Percentiles rank a stretch among this genome's conserved stretches.
phyloP scores from a whole-genome alignment of 2,113 vertebrate genomes.

The Cyrtonyx montezumae region DNA sequence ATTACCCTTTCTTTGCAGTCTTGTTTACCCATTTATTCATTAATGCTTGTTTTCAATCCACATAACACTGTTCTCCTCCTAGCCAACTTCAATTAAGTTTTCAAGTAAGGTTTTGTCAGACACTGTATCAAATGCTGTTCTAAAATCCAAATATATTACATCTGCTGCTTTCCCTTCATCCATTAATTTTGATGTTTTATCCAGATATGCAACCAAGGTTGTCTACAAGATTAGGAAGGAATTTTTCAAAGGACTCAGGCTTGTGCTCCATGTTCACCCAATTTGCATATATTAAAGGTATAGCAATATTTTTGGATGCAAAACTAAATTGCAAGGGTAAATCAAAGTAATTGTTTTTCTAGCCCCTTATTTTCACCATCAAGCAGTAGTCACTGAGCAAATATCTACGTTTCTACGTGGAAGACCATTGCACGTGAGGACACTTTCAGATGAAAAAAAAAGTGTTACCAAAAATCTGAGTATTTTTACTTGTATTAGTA shows the following conservation, averaged over 20 bases:
- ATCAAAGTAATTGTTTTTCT: conserved; percentile 2
- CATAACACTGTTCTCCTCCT: background rate
- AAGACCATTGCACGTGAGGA: background rate
- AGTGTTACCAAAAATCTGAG: background rate
- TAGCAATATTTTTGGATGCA: background rate
- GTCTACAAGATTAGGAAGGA: background rate
- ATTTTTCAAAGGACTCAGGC: conserved; percentile 16
- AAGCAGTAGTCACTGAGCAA: background rate
- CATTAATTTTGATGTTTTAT: conserved; percentile 7
- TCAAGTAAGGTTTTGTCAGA: conserved; percentile 32
- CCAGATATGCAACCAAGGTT: rapidly evolving
- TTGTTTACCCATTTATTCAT: conserved; percentile 32
- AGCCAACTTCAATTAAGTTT: conserved; percentile 26
- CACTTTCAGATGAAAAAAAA: background rate
- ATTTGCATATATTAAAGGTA: conserved; percentile 25
- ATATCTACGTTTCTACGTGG: background rate
- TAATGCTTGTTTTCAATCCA: conserved; percentile 39
- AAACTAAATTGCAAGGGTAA: background rate
- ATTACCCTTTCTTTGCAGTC: background rate
- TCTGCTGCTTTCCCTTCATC: background rate
- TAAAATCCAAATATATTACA: conserved; percentile 24
- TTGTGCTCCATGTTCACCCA: background rate
- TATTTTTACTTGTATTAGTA: background rate
- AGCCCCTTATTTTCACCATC: background rate
- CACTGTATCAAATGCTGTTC: conserved; percentile 15